Conservation (phyloP, 2,113 vertebrate genomes). For the Sminthopsis crassicaudata region DNA sequence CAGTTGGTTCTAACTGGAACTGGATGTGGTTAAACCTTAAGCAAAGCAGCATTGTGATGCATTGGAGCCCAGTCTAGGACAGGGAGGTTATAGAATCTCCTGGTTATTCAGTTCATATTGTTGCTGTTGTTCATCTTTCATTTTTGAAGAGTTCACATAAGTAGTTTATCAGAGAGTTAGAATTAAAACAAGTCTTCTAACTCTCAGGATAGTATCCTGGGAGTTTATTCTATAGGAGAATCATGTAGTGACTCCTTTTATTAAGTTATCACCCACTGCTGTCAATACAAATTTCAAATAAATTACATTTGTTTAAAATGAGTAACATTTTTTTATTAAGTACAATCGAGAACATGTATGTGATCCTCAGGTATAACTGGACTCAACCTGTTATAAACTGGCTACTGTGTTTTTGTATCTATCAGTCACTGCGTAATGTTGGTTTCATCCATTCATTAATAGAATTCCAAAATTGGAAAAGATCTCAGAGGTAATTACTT, state of each 20-base stretch:
- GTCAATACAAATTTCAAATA: not conserved
- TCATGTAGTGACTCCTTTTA: not conserved
- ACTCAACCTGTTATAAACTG: not conserved
- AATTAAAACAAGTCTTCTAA: too few relatives aligned
- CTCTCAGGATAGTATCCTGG: not conserved
- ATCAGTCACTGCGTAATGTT: not conserved
- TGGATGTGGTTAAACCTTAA: not conserved
- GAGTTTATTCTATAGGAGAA: not conserved
- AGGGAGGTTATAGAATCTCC: not conserved
- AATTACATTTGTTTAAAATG: not conserved
- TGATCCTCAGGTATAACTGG: not conserved
- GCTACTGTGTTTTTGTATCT: not conserved
- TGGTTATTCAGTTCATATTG: not conserved
- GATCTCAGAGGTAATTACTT: not conserved
- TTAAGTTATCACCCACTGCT: not conserved
- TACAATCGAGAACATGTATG: not conserved
- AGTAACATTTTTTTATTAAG: slow-evolving; percentile 36
- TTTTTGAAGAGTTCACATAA: too few relatives aligned
- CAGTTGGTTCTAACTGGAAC: not conserved
- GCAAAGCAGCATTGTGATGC: too few relatives aligned
- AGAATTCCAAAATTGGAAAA: not conserved
- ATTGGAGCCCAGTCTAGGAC: not conserved
- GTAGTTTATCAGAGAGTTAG: not conserved
- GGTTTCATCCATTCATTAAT: not conserved
- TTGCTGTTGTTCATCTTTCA: too few relatives aligned